Percentiles rank a stretch among this genome's conserved stretches.
These are phyloP conservation scores for Pissodes strobi DNA, from an alignment of 1,140 invertebrate species.

Conservation along the genomic window DNA sequence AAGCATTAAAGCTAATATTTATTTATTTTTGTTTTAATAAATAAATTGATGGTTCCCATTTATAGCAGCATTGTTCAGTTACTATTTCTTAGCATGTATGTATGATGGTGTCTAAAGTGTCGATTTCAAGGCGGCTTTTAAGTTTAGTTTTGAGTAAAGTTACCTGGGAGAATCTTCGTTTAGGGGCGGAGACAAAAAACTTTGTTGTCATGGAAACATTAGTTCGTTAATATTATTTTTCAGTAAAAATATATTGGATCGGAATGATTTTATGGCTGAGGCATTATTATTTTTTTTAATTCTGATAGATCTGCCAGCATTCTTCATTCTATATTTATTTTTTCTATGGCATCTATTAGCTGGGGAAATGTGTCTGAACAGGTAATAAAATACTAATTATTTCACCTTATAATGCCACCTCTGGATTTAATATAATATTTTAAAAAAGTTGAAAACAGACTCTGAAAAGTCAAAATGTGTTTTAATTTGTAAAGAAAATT, in stretches of 20 bases:
- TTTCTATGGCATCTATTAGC: too few species aligned
- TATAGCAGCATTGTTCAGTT: not conserved
- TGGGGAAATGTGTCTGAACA: too few species aligned
- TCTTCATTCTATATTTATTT: not conserved
- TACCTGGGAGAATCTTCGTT: not conserved
- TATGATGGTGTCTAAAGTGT: not conserved
- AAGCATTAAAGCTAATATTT: too few species aligned
- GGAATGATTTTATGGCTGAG: not conserved
- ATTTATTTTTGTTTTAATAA: not conserved
- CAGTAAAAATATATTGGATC: not conserved
- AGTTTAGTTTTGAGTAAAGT: constrained; percentile 1
- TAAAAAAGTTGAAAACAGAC: too few species aligned
- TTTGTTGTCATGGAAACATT: not conserved
- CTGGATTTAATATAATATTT: too few species aligned
- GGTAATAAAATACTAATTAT: too few species aligned
- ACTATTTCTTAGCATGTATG: not conserved
- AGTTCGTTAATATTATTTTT: not conserved
- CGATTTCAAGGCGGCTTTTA: not conserved
- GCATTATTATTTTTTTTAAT: not conserved
- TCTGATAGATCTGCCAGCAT: not conserved
- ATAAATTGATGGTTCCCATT: not conserved
- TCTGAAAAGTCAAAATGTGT: too few species aligned
- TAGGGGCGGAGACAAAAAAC: not conserved
- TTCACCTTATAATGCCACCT: too few species aligned
- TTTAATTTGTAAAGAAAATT: too few species aligned